phyloP scores from a whole-genome alignment of 1,140 invertebrate genomes.

The Magallana angulata region DNA sequence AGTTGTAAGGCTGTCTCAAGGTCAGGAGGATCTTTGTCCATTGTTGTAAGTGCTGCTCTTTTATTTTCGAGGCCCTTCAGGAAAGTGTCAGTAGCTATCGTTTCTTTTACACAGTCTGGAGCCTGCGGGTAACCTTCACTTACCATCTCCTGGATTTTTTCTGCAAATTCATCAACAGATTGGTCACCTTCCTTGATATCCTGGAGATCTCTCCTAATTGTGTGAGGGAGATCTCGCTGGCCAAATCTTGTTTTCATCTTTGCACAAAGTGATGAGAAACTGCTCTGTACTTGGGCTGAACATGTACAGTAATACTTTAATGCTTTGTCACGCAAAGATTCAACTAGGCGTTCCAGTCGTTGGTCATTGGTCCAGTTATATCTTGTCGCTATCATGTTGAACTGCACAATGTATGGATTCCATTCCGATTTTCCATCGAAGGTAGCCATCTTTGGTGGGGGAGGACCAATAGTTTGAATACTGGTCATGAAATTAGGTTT shows the following conservation, averaged over 20 bases:
- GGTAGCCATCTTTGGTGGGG: slow-evolving; percentile 40
- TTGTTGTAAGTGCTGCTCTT: slow-evolving; percentile 9
- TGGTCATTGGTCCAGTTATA: slow-evolving; percentile 31
- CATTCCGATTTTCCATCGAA: slow-evolving; percentile 38
- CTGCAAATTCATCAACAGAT: slow-evolving; percentile 46
- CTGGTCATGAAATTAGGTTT: no score
- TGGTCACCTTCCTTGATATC: slow-evolving; percentile 41
- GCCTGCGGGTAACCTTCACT: slow-evolving; percentile 41
- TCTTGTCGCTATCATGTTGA: neutral
- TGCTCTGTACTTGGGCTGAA: neutral
- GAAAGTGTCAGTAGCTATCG: slow-evolving; percentile 45
- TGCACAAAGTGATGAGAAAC: neutral
- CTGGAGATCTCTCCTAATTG: slow-evolving; percentile 29
- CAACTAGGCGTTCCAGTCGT: slow-evolving; percentile 17
- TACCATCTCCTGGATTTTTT: slow-evolving; percentile 43
- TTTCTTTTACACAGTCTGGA: slow-evolving; percentile 29
- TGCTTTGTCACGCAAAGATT: slow-evolving; percentile 44
- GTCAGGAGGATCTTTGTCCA: slow-evolving; percentile 35
- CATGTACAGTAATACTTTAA: slow-evolving; percentile 36
- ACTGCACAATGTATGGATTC: slow-evolving; percentile 22
- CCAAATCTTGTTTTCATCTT: slow-evolving; percentile 49
- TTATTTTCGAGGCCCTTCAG: slow-evolving; percentile 40
- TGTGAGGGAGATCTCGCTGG: slow-evolving; percentile 39
- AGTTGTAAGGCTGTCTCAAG: neutral
- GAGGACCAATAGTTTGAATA: neutral